These are phyloP conservation scores for Epinephelus cyanopodus DNA, from an alignment of 2,113 vertebrate genomes.

Conservation along the genomic window DNA sequence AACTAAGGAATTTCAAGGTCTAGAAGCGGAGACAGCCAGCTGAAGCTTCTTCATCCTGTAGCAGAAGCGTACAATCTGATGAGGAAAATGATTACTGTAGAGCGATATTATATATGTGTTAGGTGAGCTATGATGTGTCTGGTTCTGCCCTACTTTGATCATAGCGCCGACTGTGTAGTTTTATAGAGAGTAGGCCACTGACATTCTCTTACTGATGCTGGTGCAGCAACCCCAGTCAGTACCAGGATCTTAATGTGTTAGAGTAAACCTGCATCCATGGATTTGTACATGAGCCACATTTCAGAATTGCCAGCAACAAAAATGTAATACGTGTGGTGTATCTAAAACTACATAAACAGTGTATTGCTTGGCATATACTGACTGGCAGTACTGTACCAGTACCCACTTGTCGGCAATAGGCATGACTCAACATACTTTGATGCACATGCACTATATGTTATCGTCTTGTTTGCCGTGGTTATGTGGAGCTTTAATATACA, in stretches of 20 bases:
- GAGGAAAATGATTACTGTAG: neutral
- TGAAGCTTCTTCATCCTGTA: neutral
- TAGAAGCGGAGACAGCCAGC: neutral
- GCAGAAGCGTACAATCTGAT: neutral
- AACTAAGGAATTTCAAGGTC: slow-evolving; percentile 3
- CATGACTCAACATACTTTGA: slow-evolving; percentile 19
- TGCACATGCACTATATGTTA: slow-evolving; percentile 5
- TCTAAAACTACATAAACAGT: neutral
- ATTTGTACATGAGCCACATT: slow-evolving; percentile 16
- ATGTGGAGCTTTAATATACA: slow-evolving; percentile 43
- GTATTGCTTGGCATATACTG: neutral
- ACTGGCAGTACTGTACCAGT: neutral
- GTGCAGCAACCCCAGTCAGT: neutral
- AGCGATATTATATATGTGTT: neutral
- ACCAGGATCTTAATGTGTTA: slow-evolving; percentile 3
- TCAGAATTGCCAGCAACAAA: neutral
- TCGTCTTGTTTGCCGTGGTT: slow-evolving; percentile 39
- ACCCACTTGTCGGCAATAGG: neutral
- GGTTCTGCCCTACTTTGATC: slow-evolving; percentile 41
- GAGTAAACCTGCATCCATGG: slow-evolving; percentile 2
- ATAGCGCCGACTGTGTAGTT: neutral
- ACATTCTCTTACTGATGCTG: neutral
- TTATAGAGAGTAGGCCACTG: slow-evolving; percentile 22
- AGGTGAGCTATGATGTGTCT: neutral
- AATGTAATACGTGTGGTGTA: neutral